phyloP scores from a whole-genome alignment of 2,797 vertebrate genomes.

The Semaprochilodus insignis region DNA sequence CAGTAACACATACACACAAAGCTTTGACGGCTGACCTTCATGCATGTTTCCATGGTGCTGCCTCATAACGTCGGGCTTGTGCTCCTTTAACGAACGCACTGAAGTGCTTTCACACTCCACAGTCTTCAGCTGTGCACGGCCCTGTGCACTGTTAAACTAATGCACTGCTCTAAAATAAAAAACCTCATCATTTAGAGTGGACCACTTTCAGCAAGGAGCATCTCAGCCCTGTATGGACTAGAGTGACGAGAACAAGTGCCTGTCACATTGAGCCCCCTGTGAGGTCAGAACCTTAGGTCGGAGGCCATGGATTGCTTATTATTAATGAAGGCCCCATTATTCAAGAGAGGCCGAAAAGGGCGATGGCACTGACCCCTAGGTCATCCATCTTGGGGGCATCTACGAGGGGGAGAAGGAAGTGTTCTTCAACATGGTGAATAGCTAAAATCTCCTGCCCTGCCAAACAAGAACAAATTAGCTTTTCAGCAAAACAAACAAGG shows the following conservation, averaged over 20 bases:
- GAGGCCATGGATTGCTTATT: constrained; percentile 75
- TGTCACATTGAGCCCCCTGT: constrained; percentile 69
- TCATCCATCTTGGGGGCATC: constrained; percentile 66
- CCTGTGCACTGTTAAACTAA: constrained; percentile 19
- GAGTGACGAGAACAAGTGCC: constrained; percentile 45
- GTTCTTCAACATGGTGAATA: constrained; percentile 33
- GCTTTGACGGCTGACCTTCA: constrained; percentile 38
- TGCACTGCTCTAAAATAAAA: constrained; percentile 43
- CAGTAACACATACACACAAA: constrained; percentile 50
- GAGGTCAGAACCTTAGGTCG: constrained; percentile 71
- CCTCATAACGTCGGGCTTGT: constrained; percentile 50
- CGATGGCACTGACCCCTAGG: constrained; percentile 65
- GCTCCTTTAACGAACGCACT: constrained; percentile 37
- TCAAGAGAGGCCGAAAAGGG: constrained; percentile 67
- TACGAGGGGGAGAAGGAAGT: constrained; percentile 41
- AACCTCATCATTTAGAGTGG: constrained; percentile 53
- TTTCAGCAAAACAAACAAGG: constrained; percentile 49
- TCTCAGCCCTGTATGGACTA: constrained; percentile 42
- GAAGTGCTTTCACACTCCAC: constrained; percentile 16
- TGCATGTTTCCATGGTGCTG: constrained; percentile 60
- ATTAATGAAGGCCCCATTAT: constrained; percentile 74
- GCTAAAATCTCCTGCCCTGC: constrained; percentile 24
- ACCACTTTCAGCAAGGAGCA: constrained; percentile 32
- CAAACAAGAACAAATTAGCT: constrained; percentile 39
- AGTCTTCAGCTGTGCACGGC: constrained; percentile 4